phyloP scores from a whole-genome alignment of 2,797 vertebrate species.

The Gastrophryne carolinensis region DNA sequence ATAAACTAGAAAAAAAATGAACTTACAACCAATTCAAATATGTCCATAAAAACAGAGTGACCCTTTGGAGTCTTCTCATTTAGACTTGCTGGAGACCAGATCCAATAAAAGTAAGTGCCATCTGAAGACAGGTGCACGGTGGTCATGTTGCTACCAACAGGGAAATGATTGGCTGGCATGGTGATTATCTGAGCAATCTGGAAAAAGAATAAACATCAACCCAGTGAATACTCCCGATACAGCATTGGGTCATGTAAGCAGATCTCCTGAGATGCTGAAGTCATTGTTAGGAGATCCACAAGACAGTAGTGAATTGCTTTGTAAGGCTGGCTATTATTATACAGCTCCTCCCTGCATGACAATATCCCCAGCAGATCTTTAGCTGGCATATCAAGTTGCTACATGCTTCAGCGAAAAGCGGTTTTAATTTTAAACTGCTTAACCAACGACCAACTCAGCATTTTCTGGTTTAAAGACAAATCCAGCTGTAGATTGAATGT shows the following conservation, averaged over 20 bases:
- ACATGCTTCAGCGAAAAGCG: conserved; percentile 30
- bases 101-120: conserved; percentile 95
- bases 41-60: conserved; percentile 97
- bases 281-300: neutral
- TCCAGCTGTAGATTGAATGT: neutral
- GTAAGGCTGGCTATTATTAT: conserved; percentile 10
- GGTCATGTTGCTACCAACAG: conserved; percentile 92
- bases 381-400: conserved; percentile 29
- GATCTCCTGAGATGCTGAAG: neutral
- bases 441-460: conserved; percentile 7
- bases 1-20: neutral
- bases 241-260: neutral
- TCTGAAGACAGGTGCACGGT: conserved; percentile 96
- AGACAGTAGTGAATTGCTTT: neutral
- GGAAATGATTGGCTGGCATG: conserved; percentile 93
- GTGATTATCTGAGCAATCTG: conserved; percentile 91
- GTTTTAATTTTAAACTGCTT: conserved; percentile 25
- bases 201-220: conserved; percentile 13
- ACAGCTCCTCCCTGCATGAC: neutral
- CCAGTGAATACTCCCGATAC: neutral
- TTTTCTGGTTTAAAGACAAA: neutral
- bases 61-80: conserved; percentile 98
- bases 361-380: neutral
- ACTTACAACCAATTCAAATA: conserved; percentile 90
- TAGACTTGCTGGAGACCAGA: conserved; percentile 96